phyloP scores from a whole-genome alignment of 2,113 vertebrate species.

The Epinephelus lanceolatus region DNA sequence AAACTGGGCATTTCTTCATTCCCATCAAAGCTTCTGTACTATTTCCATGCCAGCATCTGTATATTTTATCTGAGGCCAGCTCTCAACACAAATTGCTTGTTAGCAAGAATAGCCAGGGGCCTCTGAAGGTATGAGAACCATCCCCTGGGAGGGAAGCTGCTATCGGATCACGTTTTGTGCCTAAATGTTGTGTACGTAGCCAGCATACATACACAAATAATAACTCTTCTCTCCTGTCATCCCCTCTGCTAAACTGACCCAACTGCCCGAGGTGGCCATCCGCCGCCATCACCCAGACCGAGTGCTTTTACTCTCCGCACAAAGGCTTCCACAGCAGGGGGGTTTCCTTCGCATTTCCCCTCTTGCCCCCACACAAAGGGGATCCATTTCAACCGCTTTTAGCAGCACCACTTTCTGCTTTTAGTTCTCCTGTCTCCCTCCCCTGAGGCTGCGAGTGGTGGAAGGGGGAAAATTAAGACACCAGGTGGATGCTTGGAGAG shows the following conservation, averaged over 20 bases:
- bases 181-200: slow-evolving; percentile 37
- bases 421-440: slow-evolving; percentile 57
- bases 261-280: slow-evolving; percentile 59
- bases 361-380: slow-evolving; percentile 72
- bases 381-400: slow-evolving; percentile 80
- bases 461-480: slow-evolving; percentile 63
- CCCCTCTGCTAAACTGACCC: slow-evolving; percentile 21
- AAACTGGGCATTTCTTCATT: slow-evolving; percentile 28
- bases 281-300: slow-evolving; percentile 21
- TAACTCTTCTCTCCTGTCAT: slow-evolving; percentile 33
- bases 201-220: slow-evolving; percentile 46
- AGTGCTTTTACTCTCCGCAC: slow-evolving; percentile 41
- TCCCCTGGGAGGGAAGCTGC: slow-evolving; percentile 25
- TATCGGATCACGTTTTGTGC: slow-evolving; percentile 16
- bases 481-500: slow-evolving; percentile 74
- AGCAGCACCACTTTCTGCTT: slow-evolving; percentile 70
- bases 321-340: slow-evolving; percentile 62
- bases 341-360: slow-evolving; percentile 56
- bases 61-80: slow-evolving; percentile 40
- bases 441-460: slow-evolving; percentile 61
- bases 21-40: slow-evolving; percentile 4
- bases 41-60: slow-evolving; percentile 33
- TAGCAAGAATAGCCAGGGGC: slow-evolving; percentile 62
- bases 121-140: slow-evolving; percentile 51
- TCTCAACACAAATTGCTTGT: slow-evolving; percentile 55